These are phyloP conservation scores for Drosophila lacertosa DNA, from an alignment of 1,140 invertebrate genomes.

Conservation along the genomic window DNA sequence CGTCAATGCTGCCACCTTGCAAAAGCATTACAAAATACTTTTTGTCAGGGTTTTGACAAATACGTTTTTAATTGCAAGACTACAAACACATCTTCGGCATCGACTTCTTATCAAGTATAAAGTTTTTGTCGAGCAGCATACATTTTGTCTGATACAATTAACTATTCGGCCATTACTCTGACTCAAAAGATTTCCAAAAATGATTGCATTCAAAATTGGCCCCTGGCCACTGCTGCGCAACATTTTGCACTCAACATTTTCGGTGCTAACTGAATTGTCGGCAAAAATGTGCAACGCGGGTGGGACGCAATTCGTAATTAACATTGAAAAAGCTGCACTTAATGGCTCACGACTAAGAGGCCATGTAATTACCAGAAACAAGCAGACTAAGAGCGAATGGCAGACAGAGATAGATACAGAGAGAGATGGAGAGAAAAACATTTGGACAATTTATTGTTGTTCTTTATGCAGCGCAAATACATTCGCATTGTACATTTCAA, in stretches of 20 bases:
- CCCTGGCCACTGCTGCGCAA: background rate
- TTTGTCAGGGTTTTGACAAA: background rate
- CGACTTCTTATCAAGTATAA: background rate
- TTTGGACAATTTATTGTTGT: constrained; percentile 31
- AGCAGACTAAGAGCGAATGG: background rate
- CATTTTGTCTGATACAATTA: background rate
- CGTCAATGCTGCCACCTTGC: too few species aligned
- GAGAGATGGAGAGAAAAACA: background rate
- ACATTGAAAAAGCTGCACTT: constrained; percentile 56
- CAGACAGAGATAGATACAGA: background rate
- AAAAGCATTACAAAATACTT: too few species aligned
- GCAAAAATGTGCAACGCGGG: constrained; percentile 16
- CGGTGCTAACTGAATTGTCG: constrained; percentile 8
- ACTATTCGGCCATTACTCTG: background rate
- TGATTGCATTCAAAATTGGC: constrained; percentile 27
- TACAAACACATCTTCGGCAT: background rate
- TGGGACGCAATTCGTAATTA: constrained; percentile 49
- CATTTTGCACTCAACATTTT: constrained; percentile 15
- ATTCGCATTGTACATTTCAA: constrained; percentile 27
- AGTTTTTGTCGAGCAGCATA: background rate
- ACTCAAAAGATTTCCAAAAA: constrained; percentile 11
- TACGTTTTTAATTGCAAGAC: background rate
- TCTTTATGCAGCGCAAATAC: constrained; percentile 16
- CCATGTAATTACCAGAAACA: constrained; percentile 26
- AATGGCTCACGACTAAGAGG: constrained; percentile 25